Base-by-base conservation (phyloP, 1,140 invertebrate species). In the Galendromus occidentalis region DNA sequence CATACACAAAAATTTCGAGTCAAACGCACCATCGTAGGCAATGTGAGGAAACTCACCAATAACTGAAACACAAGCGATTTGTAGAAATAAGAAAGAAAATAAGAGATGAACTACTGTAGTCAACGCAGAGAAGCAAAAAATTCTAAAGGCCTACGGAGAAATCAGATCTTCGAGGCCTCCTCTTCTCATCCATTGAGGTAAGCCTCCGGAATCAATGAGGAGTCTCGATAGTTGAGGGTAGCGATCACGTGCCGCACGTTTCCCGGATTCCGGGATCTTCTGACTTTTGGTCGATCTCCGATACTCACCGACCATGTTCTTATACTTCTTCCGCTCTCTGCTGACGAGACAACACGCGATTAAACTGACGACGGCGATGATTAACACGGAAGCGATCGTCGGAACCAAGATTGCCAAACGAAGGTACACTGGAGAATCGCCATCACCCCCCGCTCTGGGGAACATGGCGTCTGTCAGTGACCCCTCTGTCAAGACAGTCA, bases 401-500 rank as follows among this genome's bases (percentile, higher is more conserved):
- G 51, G 51, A 2, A 33, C 51, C 14, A 59, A 22, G 33, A 59
- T 59, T 59, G 51, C 33, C 51, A 25, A 59, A 33, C 51, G 51
- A 59, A 59, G 51, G 33, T 59, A 59, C 25, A 59, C 51, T 14
- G 51, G 51, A 14, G 33, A 33, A 33, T 59, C 51, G 51, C 51
- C 51, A 25, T 59, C 25, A 14, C 51, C 51, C 14, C 17, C 51
- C 2, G n/a, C 51, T 33, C 51, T 25, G 17, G 51, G 51, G 51
- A 59, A 59, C 25, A 59, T 59, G 25, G 51, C 51, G 51, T 59
- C 51, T 17, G 51, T 29, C 51, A 59, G 51, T 6, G 51, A 59
- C 17, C 71, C 71, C 67, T 70, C 69, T 18, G 71, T 72, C 30
- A 66, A 67, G 20, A 71, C 66, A 2, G 68, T 68, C 1, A 72